Conservation (phyloP, 1,140 invertebrate species). For the Leptoteleia sp. region DNA sequence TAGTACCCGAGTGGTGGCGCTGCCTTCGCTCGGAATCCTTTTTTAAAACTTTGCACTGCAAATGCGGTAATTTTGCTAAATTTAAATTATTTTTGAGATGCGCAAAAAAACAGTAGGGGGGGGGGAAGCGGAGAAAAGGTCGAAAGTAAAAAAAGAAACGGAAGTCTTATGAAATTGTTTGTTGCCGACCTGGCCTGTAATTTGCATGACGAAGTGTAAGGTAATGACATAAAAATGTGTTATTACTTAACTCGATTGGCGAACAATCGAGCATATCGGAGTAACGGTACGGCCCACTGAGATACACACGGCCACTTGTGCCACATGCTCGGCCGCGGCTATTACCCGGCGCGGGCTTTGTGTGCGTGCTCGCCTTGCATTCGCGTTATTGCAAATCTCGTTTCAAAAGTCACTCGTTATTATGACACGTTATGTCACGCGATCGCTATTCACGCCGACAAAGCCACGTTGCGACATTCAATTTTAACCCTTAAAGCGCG, state of each 20-base stretch:
- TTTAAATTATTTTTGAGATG: too few relatives aligned
- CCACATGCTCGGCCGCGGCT: constrained; percentile 50
- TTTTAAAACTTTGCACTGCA: too few relatives aligned
- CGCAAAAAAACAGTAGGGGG: not conserved
- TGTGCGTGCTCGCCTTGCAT: constrained; percentile 43
- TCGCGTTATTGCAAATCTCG: constrained; percentile 49
- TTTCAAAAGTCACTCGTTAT: constrained; percentile 52
- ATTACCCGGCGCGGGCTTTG: constrained; percentile 29
- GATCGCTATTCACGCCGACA: constrained; percentile 50
- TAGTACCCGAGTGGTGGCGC: too few relatives aligned
- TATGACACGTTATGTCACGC: constrained; percentile 51
- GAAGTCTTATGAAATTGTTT: constrained; percentile 12
- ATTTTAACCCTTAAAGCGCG: constrained; percentile 31
- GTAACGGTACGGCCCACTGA: constrained; percentile 63
- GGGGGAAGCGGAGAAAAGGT: not conserved
- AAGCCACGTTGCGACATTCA: constrained; percentile 30
- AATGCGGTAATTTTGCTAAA: too few relatives aligned
- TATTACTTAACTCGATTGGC: constrained; percentile 58
- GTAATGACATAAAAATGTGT: constrained; percentile 48
- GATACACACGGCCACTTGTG: constrained; percentile 55
- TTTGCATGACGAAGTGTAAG: constrained; percentile 49
- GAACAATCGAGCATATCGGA: constrained; percentile 65
- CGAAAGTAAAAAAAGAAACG: not conserved
- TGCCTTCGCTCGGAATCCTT: too few relatives aligned
- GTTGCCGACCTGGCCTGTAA: constrained; percentile 10